Percentiles rank a stretch among this genome's conserved stretches.
phyloP scores from a whole-genome alignment of 2,797 vertebrate genomes.

The Rhyacichthys aspro region DNA sequence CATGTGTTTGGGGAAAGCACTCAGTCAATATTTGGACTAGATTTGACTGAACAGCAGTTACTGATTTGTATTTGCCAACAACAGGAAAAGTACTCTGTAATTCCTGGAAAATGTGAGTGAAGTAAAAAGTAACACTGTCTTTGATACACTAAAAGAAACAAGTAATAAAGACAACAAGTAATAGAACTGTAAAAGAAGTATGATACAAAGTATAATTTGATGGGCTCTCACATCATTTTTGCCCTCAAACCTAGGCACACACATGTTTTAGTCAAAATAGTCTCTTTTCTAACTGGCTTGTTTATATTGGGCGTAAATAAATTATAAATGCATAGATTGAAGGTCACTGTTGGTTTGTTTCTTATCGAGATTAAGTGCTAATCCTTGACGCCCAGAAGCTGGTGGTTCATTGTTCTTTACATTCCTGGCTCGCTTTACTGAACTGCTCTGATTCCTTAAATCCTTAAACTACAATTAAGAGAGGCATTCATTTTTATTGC shows the following conservation, averaged over 20 bases:
- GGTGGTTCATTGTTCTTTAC: background rate
- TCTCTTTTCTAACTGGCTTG: background rate
- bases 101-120: background rate
- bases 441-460: no score
- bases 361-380: constrained; percentile 9
- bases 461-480: no score
- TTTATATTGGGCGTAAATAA: background rate
- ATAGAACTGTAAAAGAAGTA: no score
- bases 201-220: no score
- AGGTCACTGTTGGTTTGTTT: constrained; percentile 21
- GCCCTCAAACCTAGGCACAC: no score
- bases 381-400: no score
- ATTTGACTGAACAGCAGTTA: constrained; percentile 22
- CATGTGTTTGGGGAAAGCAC: constrained; percentile 28
- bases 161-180: no score
- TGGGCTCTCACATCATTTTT: no score
- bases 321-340: constrained; percentile 21
- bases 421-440: no score
- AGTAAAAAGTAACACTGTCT: background rate
- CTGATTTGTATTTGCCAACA: constrained; percentile 5
- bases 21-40: constrained; percentile 53
- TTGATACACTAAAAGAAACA: background rate
- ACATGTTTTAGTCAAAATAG: no score
- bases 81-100: background rate
- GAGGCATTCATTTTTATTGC: no score